Base-by-base conservation (phyloP, 2,113 vertebrate genomes). In the Synodontis membranacea region DNA sequence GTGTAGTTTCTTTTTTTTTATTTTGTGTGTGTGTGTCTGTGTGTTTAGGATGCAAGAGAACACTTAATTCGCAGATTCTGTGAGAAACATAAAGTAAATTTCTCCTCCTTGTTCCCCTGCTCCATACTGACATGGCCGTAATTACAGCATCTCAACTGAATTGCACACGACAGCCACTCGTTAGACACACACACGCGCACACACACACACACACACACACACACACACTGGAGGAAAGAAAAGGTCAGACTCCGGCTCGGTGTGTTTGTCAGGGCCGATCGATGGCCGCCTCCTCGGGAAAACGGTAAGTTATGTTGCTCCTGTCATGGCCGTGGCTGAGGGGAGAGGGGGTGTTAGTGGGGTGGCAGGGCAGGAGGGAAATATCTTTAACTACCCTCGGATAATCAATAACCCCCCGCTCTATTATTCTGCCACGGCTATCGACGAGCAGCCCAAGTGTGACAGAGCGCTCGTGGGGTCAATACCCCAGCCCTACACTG, bases 321-420 rank as follows among this genome's bases (percentile, higher is more conserved):
- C 89, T 88, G 86, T 87, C 74, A 85, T 87, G 83, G 92, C 82
- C 64, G 25, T 37, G 60, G 74, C 60, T 68, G 68, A n/a, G 39
- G 39, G 78, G 85, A 90, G 86, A 88, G 90, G 88, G 82, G 66
- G 66, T 76, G 87, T 91, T 83, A 78, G 89, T 12, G 39, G 48
- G 80, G 89, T 23, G 39, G 80, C 74, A 60, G 76, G 83, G 79
- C 87, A 93, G 92, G 92, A 93, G 94, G 94, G 94, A 95, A 95
- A 96, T 96, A 94, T 96, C 93, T 93, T 90, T 93, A 92, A 94
- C 94, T 93, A 90, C 88, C 91, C 88, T 88, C 90, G 94, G 92
- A 92, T 95, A 96, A 97, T 97, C 97, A 95, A 97, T 97, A 96
- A 70, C 64, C 84, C 90, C 91, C 92, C 88, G 93, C 91, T 94